phyloP scores from a whole-genome alignment of 2,888 invertebrate genomes.

The Eremobia ochroleuca region DNA sequence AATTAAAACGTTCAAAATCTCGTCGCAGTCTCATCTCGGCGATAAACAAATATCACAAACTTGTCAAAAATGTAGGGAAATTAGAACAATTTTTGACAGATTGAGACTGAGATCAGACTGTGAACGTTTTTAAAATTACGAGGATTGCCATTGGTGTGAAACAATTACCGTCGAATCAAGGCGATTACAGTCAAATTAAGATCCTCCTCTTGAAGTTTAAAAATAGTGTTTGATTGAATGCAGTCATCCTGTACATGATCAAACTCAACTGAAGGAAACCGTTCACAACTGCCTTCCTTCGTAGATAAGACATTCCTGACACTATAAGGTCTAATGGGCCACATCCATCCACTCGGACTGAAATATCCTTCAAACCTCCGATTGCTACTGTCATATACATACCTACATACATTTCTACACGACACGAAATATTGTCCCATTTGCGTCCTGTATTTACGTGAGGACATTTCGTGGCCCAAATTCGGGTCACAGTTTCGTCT shows the following conservation, averaged over 20 bases:
- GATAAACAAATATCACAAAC: neutral
- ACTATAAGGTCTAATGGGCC: constrained; percentile 52
- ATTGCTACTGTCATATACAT: constrained; percentile 12
- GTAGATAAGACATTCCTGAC: constrained; percentile 45
- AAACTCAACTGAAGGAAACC: constrained; percentile 57
- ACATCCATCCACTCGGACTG: constrained; percentile 53
- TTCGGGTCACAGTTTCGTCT: constrained; percentile 52
- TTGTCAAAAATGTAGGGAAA: neutral
- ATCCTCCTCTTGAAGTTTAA: constrained; percentile 33
- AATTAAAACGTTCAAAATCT: neutral
- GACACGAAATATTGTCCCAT: constrained; percentile 41
- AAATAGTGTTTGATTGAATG: constrained; percentile 41
- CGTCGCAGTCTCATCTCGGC: neutral
- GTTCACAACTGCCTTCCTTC: constrained; percentile 52
- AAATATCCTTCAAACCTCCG: constrained; percentile 39
- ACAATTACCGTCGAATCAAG: neutral
- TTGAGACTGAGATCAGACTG: too few species aligned
- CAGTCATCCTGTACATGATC: constrained; percentile 53
- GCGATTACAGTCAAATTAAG: constrained; percentile 8
- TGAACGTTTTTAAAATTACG: too few species aligned
- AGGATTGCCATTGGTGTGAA: too few species aligned
- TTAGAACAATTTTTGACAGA: too few species aligned
- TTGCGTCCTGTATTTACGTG: constrained; percentile 52
- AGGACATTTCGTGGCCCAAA: constrained; percentile 49
- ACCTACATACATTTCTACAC: constrained; percentile 8